These are phyloP conservation scores for Antheraea yamamai DNA, from an alignment of 2,888 invertebrate genomes.

Conservation along the genomic window DNA sequence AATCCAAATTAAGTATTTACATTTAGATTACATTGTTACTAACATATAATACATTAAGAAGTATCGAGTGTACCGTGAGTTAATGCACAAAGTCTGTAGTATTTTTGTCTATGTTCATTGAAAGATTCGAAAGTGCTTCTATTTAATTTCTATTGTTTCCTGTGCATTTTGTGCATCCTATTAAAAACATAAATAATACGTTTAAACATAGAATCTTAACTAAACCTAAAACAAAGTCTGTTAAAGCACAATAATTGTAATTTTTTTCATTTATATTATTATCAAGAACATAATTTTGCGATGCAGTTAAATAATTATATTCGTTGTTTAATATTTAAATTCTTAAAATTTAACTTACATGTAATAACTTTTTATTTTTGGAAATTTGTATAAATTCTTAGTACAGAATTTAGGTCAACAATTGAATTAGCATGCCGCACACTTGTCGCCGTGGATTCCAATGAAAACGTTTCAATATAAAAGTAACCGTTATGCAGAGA, in stretches of 20 bases:
- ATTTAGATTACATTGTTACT: no score
- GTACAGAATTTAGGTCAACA: constrained; percentile 34
- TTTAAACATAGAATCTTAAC: background rate
- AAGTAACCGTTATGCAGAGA: constrained; percentile 65
- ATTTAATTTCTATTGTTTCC: background rate
- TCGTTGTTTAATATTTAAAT: no score
- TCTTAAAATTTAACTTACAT: background rate
- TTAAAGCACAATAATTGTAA: no score
- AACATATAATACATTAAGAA: no score
- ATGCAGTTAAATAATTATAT: no score
- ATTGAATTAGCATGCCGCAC: constrained; percentile 42
- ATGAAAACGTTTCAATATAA: constrained; percentile 55
- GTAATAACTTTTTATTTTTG: background rate
- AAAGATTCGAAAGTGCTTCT: background rate
- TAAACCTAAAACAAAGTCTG: no score
- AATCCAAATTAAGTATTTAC: no score
- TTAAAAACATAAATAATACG: background rate
- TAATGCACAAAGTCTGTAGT: no score
- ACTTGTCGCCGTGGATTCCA: constrained; percentile 47
- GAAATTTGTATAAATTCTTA: constrained; percentile 17
- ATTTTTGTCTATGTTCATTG: no score
- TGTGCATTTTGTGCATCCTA: background rate
- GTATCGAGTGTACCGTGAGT: no score
- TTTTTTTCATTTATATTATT: no score
- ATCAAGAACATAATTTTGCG: no score